A percentile compares a stretch with the other conserved stretches of the same genome.
phyloP scores from a whole-genome alignment of 2,888 invertebrate genomes.

The Ariolimax columbianus region DNA sequence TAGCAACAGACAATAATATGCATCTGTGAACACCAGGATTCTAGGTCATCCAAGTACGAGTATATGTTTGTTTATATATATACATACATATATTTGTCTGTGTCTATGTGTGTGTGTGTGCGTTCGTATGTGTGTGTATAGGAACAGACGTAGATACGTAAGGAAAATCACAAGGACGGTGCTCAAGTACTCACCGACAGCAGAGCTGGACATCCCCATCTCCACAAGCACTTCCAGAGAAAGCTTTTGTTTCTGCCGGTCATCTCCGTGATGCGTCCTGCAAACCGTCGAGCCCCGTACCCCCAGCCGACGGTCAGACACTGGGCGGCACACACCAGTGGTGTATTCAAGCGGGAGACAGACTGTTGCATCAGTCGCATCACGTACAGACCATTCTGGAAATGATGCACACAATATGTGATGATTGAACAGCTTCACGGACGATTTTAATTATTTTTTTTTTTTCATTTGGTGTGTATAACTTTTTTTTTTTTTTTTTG shows the following conservation, averaged over 20 bases:
- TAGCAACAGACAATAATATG: no score
- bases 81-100: background rate
- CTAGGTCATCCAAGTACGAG: no score
- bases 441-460: no score
- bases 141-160: background rate
- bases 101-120: background rate
- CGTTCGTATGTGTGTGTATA: background rate
- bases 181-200: conserved; percentile 64
- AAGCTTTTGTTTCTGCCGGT: conserved; percentile 67
- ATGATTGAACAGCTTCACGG: no score
- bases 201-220: conserved; percentile 63
- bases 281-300: conserved; percentile 67
- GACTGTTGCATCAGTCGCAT: conserved; percentile 60
- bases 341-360: conserved; percentile 61
- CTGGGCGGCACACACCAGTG: conserved; percentile 61
- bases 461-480: no score
- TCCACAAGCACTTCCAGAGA: conserved; percentile 72
- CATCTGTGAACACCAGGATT: no score
- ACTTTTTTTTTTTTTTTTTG: no score
- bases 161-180: background rate
- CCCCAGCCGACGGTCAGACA: conserved; percentile 68
- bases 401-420: no score
- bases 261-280: conserved; percentile 70
- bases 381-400: conserved; percentile 67
- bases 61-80: no score